A percentile compares a stretch with the other conserved stretches of the same genome.
Conservation (phyloP, 2,113 vertebrate genomes). For the Odocoileus virginianus region DNA sequence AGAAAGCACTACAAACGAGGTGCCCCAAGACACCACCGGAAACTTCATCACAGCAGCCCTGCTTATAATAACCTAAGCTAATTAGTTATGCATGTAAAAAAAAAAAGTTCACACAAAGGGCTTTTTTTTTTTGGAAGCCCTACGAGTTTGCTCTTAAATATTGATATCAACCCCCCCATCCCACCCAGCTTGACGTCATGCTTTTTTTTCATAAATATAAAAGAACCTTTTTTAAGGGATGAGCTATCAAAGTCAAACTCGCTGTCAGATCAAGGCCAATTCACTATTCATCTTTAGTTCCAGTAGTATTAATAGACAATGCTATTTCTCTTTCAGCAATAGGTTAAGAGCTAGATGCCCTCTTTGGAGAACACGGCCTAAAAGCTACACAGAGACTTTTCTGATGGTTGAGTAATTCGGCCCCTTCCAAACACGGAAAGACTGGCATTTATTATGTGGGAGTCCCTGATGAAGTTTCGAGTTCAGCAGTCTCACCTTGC, state of each 20-base stretch:
- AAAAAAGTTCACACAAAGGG: conserved; percentile 80
- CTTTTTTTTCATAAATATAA: conserved; percentile 87
- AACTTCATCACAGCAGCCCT: conserved; percentile 72
- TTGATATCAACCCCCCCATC: conserved; percentile 83
- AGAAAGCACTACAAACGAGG: conserved; percentile 76
- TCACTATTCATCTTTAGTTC: conserved; percentile 98
- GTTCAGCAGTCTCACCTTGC: neutral
- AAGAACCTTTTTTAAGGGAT: conserved; percentile 88
- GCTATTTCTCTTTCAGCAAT: conserved; percentile 89
- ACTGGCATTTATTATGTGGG: neutral
- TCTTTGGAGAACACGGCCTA: conserved; percentile 71
- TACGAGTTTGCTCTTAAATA: conserved; percentile 85
- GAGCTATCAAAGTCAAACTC: conserved; percentile 90
- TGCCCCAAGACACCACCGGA: conserved; percentile 70
- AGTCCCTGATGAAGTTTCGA: neutral
- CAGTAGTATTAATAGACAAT: conserved; percentile 93
- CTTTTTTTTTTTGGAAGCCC: conserved; percentile 77
- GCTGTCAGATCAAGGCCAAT: conserved; percentile 91
- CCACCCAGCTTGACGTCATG: conserved; percentile 90
- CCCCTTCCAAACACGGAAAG: neutral
- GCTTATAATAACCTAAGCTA: conserved; percentile 86
- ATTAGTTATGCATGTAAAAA: conserved; percentile 93
- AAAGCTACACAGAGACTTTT: conserved; percentile 71
- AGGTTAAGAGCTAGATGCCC: conserved; percentile 83
- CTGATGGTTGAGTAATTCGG: conserved; percentile 16